Conservation (phyloP, 92 coral and sea anemone genomes). For the Meandrina meandrites region DNA sequence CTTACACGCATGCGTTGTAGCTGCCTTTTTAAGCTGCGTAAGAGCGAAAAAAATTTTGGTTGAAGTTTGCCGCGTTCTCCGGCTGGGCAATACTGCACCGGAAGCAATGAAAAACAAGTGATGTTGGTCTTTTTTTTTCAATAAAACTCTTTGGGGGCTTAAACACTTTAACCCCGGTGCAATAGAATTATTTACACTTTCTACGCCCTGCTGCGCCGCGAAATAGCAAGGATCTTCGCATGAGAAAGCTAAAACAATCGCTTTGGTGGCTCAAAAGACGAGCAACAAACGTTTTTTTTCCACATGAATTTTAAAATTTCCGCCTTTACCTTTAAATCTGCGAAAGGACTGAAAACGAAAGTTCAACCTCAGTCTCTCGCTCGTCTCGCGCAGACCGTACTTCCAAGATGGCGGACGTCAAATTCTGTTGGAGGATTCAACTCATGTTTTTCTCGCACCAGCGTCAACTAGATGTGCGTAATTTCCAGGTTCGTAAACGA, state of each 20-base stretch:
- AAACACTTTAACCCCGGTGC: background rate
- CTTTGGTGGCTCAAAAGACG: background rate
- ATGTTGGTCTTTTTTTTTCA: background rate
- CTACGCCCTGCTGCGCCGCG: background rate
- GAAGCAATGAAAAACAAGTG: background rate
- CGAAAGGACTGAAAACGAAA: constrained; percentile 18
- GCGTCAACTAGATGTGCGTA: background rate
- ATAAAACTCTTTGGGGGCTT: background rate
- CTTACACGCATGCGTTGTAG: background rate
- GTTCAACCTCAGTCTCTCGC: background rate
- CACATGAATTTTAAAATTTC: background rate
- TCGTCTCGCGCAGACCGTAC: background rate
- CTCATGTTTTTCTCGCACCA: background rate
- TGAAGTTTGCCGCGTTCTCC: background rate
- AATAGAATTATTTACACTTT: background rate
- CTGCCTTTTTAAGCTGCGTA: background rate
- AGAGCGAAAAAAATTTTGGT: background rate
- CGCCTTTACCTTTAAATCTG: background rate
- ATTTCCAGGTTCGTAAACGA: background rate
- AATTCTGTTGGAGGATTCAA: background rate
- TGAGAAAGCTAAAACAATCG: background rate
- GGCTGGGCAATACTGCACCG: background rate
- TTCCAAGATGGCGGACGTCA: background rate
- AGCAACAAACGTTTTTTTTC: background rate
- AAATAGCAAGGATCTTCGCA: background rate